phyloP scores from a whole-genome alignment of 2,797 vertebrate species.

The Dendrocincla fuliginosa region DNA sequence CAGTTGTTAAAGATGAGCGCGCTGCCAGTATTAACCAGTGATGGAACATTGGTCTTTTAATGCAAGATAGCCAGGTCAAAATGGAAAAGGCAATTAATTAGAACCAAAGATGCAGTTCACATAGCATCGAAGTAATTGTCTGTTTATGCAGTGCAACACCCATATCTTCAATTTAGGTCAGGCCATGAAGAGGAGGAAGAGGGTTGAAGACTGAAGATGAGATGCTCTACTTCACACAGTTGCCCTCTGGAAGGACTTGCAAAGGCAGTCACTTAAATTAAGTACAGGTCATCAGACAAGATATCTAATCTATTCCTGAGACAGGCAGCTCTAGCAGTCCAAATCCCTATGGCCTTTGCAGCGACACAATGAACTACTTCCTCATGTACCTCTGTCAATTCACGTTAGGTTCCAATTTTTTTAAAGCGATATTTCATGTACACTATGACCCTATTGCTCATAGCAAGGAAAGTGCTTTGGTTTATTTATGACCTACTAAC shows the following conservation, averaged over 20 bases:
- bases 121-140: neutral
- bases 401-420: slow-evolving; percentile 69
- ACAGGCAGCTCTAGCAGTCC: slow-evolving; percentile 67
- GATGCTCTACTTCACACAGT: slow-evolving; percentile 81
- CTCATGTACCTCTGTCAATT: slow-evolving; percentile 85
- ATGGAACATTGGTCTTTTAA: neutral
- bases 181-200: slow-evolving; percentile 76
- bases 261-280: slow-evolving; percentile 91
- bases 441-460: slow-evolving; percentile 68
- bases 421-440: slow-evolving; percentile 66
- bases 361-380: slow-evolving; percentile 61
- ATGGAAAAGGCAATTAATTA: neutral
- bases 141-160: slow-evolving; percentile 62
- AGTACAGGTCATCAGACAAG: slow-evolving; percentile 85
- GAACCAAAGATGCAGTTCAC: neutral
- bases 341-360: slow-evolving; percentile 77
- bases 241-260: slow-evolving; percentile 77
- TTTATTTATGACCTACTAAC: slow-evolving; percentile 80
- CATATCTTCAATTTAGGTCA: slow-evolving; percentile 85
- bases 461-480: slow-evolving; percentile 73
- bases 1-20: neutral
- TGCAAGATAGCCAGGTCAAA: neutral
- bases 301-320: slow-evolving; percentile 75
- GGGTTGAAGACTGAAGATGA: slow-evolving; percentile 68
- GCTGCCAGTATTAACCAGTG: neutral